Evolutionary conservation across 1,140 invertebrate species (phyloP), one percentile per base, ranked within the genome.

Genomic region (Pollicipes pollicipes): DNA sequence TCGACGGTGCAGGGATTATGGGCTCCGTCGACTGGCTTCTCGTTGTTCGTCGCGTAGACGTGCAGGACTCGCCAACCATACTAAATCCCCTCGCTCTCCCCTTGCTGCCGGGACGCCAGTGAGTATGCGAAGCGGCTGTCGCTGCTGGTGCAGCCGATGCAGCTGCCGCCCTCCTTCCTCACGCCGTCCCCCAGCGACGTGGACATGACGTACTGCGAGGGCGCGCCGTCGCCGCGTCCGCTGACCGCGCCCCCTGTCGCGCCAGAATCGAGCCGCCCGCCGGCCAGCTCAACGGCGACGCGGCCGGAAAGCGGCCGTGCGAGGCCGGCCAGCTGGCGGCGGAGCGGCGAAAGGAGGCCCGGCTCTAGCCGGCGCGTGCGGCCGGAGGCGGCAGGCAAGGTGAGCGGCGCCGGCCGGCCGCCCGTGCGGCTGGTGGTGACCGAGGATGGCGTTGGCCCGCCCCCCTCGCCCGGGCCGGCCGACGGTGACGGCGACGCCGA

Each of bases 71-170:
- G n/a, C n/a, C n/a, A n/a, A n/a, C n/a, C n/a, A n/a, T n/a, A n/a
- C n/a, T n/a, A n/a, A n/a, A n/a, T n/a, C 73, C 73, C 75, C 77
- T 75, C 76, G 75, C 77, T 79, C 78, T 74, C 77, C 75, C 77
- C 77, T 77, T 76, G 77, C 77, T 72, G 75, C 73, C 17, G 6
- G 45, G 45, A 58, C 45, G 6, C 45, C 45, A 58, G 45, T 58
- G 45, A 58, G 45, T 58, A 58, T 21, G 45, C 24, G 45, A 10
- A 21, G 45, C 45, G 13, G 13, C 45, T 58, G 45, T 58, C 45
- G 45, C 45, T 58, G 45, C 45, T 58, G 45, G 13, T 58, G 6
- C 13, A 21, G 45, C 32, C 32, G 32, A 10, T 21, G 13, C 13
- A 21, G 13, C 13, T 58, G 45, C 45, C 45, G 21, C 45, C 45